phyloP scores from a whole-genome alignment of 1,140 invertebrate species.

The Conopomorpha cramerella region DNA sequence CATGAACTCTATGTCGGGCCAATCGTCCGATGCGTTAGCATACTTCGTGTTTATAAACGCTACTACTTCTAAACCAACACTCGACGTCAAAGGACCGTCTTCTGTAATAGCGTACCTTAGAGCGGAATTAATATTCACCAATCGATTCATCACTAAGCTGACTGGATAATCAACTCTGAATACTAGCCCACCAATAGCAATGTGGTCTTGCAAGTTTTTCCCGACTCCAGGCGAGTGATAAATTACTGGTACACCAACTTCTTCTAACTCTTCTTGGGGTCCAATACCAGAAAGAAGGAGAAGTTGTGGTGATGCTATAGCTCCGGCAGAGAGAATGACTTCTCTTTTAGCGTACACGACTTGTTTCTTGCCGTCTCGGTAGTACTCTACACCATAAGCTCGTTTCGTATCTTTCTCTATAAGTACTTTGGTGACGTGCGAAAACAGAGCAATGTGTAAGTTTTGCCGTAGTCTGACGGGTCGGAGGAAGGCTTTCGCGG shows the following conservation, averaged over 20 bases:
- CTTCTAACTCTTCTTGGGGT: constrained; percentile 69
- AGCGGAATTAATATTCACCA: constrained; percentile 78
- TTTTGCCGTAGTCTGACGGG: constrained; percentile 74
- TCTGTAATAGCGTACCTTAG: constrained; percentile 77
- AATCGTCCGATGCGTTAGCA: constrained; percentile 80
- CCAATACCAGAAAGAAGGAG: constrained; percentile 87
- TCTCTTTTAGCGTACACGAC: constrained; percentile 73
- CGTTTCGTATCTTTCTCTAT: constrained; percentile 72
- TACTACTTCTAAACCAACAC: constrained; percentile 80
- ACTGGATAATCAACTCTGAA: constrained; percentile 82
- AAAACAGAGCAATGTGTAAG: constrained; percentile 74
- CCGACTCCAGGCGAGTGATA: constrained; percentile 78
- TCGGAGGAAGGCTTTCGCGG: constrained; percentile 80
- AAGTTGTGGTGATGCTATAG: constrained; percentile 78
- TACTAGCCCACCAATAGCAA: constrained; percentile 76
- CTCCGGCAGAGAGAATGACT: constrained; percentile 79
- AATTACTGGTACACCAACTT: constrained; percentile 69
- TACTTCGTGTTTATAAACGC: constrained; percentile 88
- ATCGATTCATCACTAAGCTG: constrained; percentile 73
- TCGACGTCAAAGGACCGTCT: constrained; percentile 81
- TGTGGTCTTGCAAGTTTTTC: constrained; percentile 84
- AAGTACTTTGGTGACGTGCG: constrained; percentile 76
- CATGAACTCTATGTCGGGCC: constrained; percentile 92
- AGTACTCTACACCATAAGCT: constrained; percentile 79
- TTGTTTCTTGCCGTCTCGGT: constrained; percentile 67